Evolutionary conservation across 2,113 vertebrate genomes (phyloP).

Genomic region (Coptodon rendalli): DNA sequence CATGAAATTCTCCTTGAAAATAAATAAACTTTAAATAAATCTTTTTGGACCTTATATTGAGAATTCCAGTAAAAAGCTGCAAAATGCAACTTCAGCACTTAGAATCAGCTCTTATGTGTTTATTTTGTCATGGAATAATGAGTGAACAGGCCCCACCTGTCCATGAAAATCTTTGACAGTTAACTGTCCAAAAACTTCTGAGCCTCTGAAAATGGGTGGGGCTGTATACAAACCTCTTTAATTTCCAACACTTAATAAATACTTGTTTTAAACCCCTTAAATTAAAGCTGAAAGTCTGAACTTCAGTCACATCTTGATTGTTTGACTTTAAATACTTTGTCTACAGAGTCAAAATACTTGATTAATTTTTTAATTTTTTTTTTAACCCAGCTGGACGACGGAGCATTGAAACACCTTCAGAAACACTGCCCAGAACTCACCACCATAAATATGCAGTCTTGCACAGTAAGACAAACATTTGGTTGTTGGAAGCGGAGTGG

Average conservation of each 20-base stretch:
- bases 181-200: neutral
- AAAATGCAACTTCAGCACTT: neutral
- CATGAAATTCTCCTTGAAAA: neutral
- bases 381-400: slow-evolving; percentile 80
- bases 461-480: slow-evolving; percentile 75
- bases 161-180: neutral
- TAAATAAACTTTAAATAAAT: neutral
- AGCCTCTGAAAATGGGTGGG: neutral
- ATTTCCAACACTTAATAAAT: neutral
- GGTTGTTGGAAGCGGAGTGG: neutral
- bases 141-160: neutral
- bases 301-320: neutral
- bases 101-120: neutral
- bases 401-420: slow-evolving; percentile 87
- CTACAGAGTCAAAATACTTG: neutral
- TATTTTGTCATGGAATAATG: neutral
- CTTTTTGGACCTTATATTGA: neutral
- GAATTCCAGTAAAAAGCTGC: neutral
- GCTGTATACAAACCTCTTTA: neutral
- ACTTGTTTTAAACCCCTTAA: neutral
- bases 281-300: neutral
- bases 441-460: slow-evolving; percentile 89
- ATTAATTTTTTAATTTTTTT: neutral
- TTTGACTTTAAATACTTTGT: neutral
- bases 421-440: slow-evolving; percentile 86